Evolutionary conservation across 2,888 invertebrate species (phyloP).

Genomic region (Lampropteryx suffumata): DNA sequence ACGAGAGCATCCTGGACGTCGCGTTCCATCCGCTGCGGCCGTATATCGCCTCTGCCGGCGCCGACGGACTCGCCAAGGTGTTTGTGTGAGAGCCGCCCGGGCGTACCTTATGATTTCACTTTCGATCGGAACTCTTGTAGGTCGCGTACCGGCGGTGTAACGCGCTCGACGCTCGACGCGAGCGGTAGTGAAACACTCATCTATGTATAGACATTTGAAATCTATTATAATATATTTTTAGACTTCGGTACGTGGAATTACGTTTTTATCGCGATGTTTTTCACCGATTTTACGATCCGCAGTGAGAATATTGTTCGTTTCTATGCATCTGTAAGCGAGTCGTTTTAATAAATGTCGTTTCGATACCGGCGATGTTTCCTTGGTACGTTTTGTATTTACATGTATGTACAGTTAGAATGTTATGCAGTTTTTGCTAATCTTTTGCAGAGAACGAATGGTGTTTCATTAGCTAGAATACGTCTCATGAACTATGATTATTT

Average conservation of each 20-base stretch:
- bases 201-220: conserved; percentile 81
- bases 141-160: too few species aligned
- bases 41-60: conserved; percentile 99
- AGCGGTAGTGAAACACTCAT: conserved; percentile 74
- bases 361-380: conserved; percentile 63
- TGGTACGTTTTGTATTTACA: conserved; percentile 61
- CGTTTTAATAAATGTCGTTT: conserved; percentile 68
- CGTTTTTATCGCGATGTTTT: conserved; percentile 77
- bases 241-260: conserved; percentile 80
- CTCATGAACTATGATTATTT: conserved; percentile 71
- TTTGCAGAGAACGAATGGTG: conserved; percentile 70
- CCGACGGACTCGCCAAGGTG: conserved; percentile 99
- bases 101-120: conserved; percentile 7
- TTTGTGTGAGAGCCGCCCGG: conserved; percentile 86
- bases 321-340: conserved; percentile 70
- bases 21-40: conserved; percentile 99
- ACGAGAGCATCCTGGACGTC: conserved; percentile 99
- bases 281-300: conserved; percentile 72
- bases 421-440: conserved; percentile 70
- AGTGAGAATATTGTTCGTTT: conserved; percentile 73
- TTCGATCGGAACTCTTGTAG: conserved; percentile 43
- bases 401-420: conserved; percentile 78
- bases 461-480: conserved; percentile 76
- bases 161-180: conserved; percentile 47
- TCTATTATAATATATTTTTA: conserved; percentile 82